Evolutionary conservation across 2,797 vertebrate genomes (phyloP).

Genomic region (Takifugu ocellatus): DNA sequence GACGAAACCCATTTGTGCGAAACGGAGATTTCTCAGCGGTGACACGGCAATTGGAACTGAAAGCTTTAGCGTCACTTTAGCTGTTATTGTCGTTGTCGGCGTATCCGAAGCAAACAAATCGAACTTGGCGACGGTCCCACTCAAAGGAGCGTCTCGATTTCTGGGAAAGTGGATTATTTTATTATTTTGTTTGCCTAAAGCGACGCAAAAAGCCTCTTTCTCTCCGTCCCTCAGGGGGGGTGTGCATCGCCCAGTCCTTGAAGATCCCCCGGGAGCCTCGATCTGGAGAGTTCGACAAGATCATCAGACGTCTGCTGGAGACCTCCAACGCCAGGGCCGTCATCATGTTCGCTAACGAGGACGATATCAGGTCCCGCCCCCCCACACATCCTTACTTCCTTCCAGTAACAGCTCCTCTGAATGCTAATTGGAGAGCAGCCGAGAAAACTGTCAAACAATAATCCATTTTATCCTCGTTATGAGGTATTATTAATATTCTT

Average conservation of each 20-base stretch:
- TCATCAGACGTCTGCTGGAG: slow-evolving; percentile 90
- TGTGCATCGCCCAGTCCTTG: slow-evolving; percentile 93
- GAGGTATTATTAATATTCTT: neutral
- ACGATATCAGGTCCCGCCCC: slow-evolving; percentile 85
- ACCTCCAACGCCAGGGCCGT: slow-evolving; percentile 90
- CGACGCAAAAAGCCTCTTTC: neutral
- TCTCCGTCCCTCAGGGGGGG: slow-evolving; percentile 74
- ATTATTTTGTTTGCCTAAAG: neutral
- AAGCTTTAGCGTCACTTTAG: too few species aligned
- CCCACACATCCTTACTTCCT: neutral
- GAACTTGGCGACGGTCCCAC: too few species aligned
- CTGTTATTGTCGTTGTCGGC: too few species aligned
- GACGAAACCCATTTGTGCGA: too few species aligned
- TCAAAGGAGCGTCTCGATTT: too few species aligned
- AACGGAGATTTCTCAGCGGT: too few species aligned
- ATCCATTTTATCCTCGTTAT: too few species aligned
- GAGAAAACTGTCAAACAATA: too few species aligned
- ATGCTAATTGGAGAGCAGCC: too few species aligned
- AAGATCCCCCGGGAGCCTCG: slow-evolving; percentile 92
- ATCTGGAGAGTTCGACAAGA: slow-evolving; percentile 87
- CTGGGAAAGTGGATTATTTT: slow-evolving; percentile 4
- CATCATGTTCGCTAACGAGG: slow-evolving; percentile 90
- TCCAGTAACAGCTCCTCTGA: neutral
- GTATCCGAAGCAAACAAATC: too few species aligned
- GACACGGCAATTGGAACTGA: too few species aligned